Evolutionary conservation across 2,888 invertebrate species (phyloP).

Genomic region (Epirrhoe alternata): DNA sequence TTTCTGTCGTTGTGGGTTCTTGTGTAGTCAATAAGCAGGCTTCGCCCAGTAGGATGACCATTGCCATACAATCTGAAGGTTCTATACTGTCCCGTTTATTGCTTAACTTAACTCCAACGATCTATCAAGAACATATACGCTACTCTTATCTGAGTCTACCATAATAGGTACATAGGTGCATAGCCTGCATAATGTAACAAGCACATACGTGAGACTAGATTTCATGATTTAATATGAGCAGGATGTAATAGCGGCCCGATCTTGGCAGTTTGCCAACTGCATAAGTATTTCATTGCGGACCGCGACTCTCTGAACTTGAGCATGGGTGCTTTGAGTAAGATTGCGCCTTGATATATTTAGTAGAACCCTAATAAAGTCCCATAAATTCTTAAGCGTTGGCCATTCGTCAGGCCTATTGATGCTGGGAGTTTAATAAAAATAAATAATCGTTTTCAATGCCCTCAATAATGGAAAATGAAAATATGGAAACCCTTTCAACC

Average conservation of each 20-base stretch:
- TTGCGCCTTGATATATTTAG: conserved; percentile 46
- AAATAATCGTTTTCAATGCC: conserved; percentile 18
- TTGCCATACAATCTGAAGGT: not conserved
- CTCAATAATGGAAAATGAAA: not conserved
- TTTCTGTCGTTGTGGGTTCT: too few species aligned
- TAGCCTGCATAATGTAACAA: not conserved
- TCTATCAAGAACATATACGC: too few species aligned
- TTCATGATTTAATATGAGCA: not conserved
- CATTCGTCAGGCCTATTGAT: conserved; percentile 48
- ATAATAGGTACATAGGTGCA: not conserved
- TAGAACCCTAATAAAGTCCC: conserved; percentile 59
- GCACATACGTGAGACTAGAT: not conserved
- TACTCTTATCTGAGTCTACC: too few species aligned
- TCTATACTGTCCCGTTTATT: not conserved
- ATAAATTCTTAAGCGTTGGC: conserved; percentile 55
- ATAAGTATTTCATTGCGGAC: conserved; percentile 11
- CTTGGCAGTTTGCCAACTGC: conserved; percentile 4
- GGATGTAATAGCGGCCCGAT: not conserved
- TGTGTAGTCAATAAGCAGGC: too few species aligned
- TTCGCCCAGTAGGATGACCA: not conserved
- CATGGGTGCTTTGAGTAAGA: conserved; percentile 24
- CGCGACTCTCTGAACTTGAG: conserved; percentile 20
- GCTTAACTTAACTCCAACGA: too few species aligned
- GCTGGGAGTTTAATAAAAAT: conserved; percentile 32
- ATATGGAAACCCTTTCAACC: not conserved